phyloP scores from a whole-genome alignment of 2,797 vertebrate species.

The Adrianichthys oophorus region DNA sequence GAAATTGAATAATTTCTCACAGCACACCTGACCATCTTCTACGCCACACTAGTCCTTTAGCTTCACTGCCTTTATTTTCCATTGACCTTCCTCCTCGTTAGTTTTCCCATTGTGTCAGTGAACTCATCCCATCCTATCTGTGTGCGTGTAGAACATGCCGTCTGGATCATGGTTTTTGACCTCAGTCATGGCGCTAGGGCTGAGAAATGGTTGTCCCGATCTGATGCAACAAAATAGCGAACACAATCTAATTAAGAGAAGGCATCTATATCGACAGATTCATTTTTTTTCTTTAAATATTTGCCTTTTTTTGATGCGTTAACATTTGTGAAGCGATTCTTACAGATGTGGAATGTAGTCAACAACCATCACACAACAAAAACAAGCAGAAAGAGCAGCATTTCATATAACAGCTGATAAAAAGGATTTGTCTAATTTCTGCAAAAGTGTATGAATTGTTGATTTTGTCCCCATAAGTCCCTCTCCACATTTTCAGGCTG shows the following conservation, averaged over 20 bases:
- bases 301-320: not conserved
- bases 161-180: slow-evolving; percentile 43
- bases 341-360: not conserved
- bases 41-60: too few relatives aligned
- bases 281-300: not conserved
- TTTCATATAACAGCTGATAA: too few relatives aligned
- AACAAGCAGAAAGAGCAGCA: too few relatives aligned
- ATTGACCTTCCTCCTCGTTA: slow-evolving; percentile 9
- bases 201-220: slow-evolving; percentile 18
- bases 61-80: slow-evolving; percentile 24
- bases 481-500: too few relatives aligned
- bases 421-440: too few relatives aligned
- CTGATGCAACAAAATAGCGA: slow-evolving; percentile 17
- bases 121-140: slow-evolving; percentile 26
- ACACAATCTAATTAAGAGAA: not conserved
- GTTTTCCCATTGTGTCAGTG: slow-evolving; percentile 40
- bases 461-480: too few relatives aligned
- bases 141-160: slow-evolving; percentile 21
- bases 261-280: not conserved
- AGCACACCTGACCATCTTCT: too few relatives aligned
- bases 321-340: not conserved
- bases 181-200: slow-evolving; percentile 42
- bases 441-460: too few relatives aligned
- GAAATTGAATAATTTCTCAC: too few relatives aligned
- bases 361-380: not conserved